Evolutionary conservation across 2,888 invertebrate species (phyloP).

Genomic region (Thecophora atra): DNA sequence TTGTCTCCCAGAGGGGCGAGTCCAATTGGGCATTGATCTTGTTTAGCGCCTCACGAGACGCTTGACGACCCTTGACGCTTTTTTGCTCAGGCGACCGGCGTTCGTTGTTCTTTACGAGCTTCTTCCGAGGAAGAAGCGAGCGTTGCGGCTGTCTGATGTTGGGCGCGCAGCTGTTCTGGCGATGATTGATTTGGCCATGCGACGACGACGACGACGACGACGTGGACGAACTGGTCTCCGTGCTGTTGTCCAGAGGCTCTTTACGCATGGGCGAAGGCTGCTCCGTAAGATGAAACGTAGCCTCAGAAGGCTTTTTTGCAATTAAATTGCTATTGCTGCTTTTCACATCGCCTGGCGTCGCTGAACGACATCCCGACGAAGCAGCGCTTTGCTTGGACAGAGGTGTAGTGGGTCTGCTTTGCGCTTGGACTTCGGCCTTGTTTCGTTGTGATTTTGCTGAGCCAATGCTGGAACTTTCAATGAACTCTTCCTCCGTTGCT

Average conservation of each 20-base stretch:
- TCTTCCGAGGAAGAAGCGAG: constrained; percentile 59
- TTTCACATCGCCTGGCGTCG: too few species aligned
- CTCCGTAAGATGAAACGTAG: too few species aligned
- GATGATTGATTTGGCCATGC: constrained; percentile 43
- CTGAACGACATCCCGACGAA: too few species aligned
- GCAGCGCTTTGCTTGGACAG: too few species aligned
- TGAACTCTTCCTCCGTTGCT: constrained; percentile 65
- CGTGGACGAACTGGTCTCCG: constrained; percentile 58
- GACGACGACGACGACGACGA: constrained; percentile 47
- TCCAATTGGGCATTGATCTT: constrained; percentile 75
- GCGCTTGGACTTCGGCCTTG: constrained; percentile 38
- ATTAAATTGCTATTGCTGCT: not conserved
- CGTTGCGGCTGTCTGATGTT: constrained; percentile 48
- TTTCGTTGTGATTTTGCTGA: constrained; percentile 48
- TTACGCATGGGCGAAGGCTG: constrained; percentile 50
- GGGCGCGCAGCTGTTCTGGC: constrained; percentile 45
- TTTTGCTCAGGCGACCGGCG: constrained; percentile 56
- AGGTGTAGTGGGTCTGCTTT: too few species aligned
- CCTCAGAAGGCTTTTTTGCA: too few species aligned
- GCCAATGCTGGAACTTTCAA: constrained; percentile 55
- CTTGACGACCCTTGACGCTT: constrained; percentile 62
- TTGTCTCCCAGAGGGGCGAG: constrained; percentile 81
- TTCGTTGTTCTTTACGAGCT: constrained; percentile 59
- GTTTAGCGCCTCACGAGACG: constrained; percentile 73
- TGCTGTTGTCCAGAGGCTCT: constrained; percentile 51